Conservation (phyloP, 1,140 invertebrate species). For the Pseudomyrmex concolor region DNA sequence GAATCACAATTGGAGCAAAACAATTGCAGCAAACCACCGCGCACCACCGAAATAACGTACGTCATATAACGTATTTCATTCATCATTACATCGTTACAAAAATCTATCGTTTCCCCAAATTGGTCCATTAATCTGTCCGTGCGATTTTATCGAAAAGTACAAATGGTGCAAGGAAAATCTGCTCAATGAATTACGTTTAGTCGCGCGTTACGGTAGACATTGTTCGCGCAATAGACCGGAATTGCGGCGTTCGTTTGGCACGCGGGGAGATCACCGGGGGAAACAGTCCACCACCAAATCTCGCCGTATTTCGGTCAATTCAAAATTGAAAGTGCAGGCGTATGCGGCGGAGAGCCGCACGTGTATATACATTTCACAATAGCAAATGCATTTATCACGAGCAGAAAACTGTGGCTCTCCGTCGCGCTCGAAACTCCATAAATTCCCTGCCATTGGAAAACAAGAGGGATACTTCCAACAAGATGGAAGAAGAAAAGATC, state of each 20-base stretch:
- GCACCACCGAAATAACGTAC: neutral
- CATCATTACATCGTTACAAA: constrained; percentile 5
- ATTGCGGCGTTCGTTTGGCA: constrained; percentile 32
- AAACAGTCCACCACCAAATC: constrained; percentile 18
- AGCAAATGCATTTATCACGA: constrained; percentile 55
- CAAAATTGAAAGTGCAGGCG: constrained; percentile 54
- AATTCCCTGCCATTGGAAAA: constrained; percentile 30
- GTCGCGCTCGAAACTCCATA: constrained; percentile 52
- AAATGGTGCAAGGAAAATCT: constrained; percentile 19
- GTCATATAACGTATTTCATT: neutral
- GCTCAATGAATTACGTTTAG: constrained; percentile 31
- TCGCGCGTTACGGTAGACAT: constrained; percentile 20
- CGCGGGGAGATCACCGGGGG: neutral
- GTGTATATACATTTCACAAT: constrained; percentile 49
- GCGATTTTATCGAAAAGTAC: constrained; percentile 23
- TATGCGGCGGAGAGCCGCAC: constrained; percentile 16
- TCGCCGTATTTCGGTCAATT: constrained; percentile 45
- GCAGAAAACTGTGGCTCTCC: constrained; percentile 46
- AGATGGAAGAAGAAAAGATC: neutral
- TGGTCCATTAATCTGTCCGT: neutral
- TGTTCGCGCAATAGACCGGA: constrained; percentile 4
- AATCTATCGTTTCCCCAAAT: neutral
- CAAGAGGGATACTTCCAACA: neutral
- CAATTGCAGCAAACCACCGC: neutral
- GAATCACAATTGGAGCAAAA: neutral